Percentiles rank a stretch among this genome's conserved stretches.
Conservation (phyloP, 2,113 vertebrate genomes). For the Glareola pratincola region DNA sequence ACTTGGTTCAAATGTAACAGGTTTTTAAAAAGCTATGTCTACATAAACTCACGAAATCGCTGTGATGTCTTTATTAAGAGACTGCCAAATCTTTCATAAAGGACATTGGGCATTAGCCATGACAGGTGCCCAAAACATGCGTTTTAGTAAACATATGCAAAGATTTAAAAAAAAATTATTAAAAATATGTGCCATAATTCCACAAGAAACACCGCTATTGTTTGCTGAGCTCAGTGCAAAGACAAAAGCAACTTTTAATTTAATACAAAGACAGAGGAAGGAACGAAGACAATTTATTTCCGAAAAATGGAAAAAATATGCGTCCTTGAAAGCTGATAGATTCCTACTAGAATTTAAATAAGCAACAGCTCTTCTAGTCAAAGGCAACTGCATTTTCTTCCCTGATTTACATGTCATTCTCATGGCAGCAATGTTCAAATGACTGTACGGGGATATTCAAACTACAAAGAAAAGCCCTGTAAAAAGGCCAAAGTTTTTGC, state of each 20-base stretch:
- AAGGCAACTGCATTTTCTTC: not conserved
- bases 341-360: constrained; percentile 31
- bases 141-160: not conserved
- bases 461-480: constrained; percentile 42
- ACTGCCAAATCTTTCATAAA: not conserved
- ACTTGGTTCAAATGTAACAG: not conserved
- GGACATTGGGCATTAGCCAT: not conserved
- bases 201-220: not conserved
- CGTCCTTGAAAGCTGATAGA: not conserved
- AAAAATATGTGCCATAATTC: not conserved
- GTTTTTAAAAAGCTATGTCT: not conserved
- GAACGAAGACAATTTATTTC: not conserved
- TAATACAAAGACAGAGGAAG: not conserved
- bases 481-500: constrained; percentile 15
- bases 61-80: not conserved
- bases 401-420: constrained; percentile 40
- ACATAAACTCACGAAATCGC: not conserved
- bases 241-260: constrained; percentile 3
- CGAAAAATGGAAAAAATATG: not conserved
- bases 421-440: not conserved
- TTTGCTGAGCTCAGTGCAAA: not conserved
- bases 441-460: constrained; percentile 37
- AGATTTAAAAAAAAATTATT: not conserved
- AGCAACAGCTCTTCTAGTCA: constrained; percentile 34
- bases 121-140: not conserved